Conservation (phyloP, 1,140 invertebrate genomes). For the Palaemon carinicauda region DNA sequence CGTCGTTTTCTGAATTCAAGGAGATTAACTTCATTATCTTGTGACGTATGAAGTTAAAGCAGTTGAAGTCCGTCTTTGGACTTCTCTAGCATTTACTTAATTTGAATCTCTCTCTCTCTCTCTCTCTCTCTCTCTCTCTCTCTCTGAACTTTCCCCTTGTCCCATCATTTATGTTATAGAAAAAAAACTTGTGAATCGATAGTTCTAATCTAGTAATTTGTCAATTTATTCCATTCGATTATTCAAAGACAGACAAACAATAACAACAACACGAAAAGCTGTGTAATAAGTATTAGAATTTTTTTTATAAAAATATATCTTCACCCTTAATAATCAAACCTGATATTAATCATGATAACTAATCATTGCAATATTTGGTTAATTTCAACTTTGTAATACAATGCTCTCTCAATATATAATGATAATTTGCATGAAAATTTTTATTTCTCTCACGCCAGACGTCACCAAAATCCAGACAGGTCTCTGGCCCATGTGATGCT, state of each 20-base stretch:
- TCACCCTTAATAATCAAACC: too few relatives aligned
- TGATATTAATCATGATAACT: too few relatives aligned
- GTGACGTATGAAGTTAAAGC: conserved; percentile 18
- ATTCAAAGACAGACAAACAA: too few relatives aligned
- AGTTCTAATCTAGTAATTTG: too few relatives aligned
- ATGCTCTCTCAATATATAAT: too few relatives aligned
- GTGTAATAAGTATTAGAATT: too few relatives aligned
- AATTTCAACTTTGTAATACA: too few relatives aligned
- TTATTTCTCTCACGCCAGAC: not conserved
- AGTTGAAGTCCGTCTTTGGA: conserved; percentile 2
- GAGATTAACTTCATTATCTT: conserved; percentile 31
- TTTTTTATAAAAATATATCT: too few relatives aligned
- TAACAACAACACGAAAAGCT: too few relatives aligned
- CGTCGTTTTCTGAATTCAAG: conserved; percentile 45
- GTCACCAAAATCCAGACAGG: not conserved
- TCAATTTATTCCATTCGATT: too few relatives aligned
- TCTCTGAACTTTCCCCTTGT: not conserved
- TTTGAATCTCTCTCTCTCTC: not conserved
- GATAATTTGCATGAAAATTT: not conserved
- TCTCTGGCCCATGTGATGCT: too few relatives aligned
- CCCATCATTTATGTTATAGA: not conserved
- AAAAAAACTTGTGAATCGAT: not conserved
- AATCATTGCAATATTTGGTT: too few relatives aligned
- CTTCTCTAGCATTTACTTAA: not conserved
- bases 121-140: conserved; percentile 4